A percentile compares a stretch with the other conserved stretches of the same genome.
These are phyloP conservation scores for Spheniscus mendiculus DNA, from an alignment of 2,113 vertebrate genomes.

Conservation along the genomic window DNA sequence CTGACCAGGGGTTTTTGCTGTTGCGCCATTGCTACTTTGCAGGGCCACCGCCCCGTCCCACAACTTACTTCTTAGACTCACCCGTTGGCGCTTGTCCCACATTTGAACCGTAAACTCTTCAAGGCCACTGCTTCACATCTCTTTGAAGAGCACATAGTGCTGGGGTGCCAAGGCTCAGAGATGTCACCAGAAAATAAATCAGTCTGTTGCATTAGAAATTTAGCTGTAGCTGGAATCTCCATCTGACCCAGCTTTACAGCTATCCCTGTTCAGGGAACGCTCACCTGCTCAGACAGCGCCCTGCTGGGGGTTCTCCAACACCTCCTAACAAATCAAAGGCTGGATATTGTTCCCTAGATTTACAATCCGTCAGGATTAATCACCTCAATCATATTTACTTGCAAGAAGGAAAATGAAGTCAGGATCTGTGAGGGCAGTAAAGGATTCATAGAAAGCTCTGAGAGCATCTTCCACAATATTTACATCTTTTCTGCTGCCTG, in stretches of 20 bases:
- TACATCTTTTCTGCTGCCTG: neutral
- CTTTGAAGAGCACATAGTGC: fast-evolving
- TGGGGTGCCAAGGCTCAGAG: neutral
- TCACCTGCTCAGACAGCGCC: neutral
- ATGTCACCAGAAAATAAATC: neutral
- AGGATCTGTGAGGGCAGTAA: neutral
- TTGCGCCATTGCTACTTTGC: neutral
- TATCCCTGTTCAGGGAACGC: neutral
- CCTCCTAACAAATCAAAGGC: neutral
- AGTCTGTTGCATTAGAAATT: neutral
- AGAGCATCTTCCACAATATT: neutral
- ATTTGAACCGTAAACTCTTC: neutral
- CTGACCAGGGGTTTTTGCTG: neutral
- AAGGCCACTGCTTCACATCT: neutral
- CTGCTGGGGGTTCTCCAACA: neutral
- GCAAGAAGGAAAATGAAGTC: neutral
- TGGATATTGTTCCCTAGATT: neutral
- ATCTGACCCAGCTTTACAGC: neutral
- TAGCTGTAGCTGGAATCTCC: neutral
- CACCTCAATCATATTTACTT: neutral
- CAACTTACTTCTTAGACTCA: neutral
- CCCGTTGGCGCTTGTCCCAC: fast-evolving
- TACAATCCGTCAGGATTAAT: neutral
- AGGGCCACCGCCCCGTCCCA: fast-evolving
- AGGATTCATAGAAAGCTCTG: neutral